Evolutionary conservation across 2,113 vertebrate species (phyloP), one percentile per base, ranked within the genome.

Genomic region (Chaetodon trifascialis): DNA sequence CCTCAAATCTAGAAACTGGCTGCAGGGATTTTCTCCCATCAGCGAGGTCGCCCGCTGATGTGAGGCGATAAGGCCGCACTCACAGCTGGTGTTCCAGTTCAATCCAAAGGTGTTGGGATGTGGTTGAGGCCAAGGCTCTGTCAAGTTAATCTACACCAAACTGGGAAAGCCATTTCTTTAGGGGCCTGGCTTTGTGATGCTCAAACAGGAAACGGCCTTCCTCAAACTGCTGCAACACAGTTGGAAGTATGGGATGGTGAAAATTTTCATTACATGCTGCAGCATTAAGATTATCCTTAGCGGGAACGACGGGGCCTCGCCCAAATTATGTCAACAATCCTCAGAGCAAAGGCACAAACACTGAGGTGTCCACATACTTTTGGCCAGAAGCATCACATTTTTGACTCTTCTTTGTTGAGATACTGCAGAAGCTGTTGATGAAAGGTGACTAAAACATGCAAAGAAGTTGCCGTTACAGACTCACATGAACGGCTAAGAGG

Each of bases 401-500:
- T 60, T 17, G 25, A 59, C 30, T 30, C 30, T 30, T 30, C 30
- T 30, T 30, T 30, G 30, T 30, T 30, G 30, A 30, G 30, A 30
- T 42, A 7, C 40, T 42, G 40, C 40, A 42, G 40, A 42, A 42
- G 30, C 30, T 11, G 52, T 77, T 56, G 7, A 34, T 9, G 14
- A 72, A 42, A 51, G 46, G 1, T 16, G 21, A 23, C 11, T 66
- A 52, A 58, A 49, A 12, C 1, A 15, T 62, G 17, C 65, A 15
- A 51, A 73, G 47, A 51, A 25, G 52, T 66, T 46, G 42, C 25
- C 10, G 34, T 58, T 49, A n/a, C n/a, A 44, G 47, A 21, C 40
- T 23, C 51, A 23, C 64, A 19, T 47, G 52, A 84, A 55, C 54
- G 47, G 59, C 5, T 79, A 23, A 46, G 23, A 8, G 23, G 51